Evolutionary conservation across 35 echinoderm and acorn worm genomes (phyloP).

Genomic region (Stichopus chloronotus): DNA sequence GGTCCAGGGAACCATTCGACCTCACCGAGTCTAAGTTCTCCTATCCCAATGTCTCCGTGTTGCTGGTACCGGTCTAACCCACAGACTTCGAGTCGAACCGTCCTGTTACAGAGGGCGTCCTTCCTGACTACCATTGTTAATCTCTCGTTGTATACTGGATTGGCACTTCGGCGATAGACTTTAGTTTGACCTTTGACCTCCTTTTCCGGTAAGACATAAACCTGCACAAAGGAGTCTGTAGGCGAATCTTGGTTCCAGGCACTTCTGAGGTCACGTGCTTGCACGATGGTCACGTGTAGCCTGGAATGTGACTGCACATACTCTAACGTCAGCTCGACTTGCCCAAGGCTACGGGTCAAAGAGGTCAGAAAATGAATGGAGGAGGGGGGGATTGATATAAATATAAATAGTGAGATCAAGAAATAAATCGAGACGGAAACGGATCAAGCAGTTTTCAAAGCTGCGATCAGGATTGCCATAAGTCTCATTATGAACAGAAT

Average conservation of each 20-base stretch:
- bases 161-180: constrained; percentile 79
- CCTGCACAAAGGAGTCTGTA: constrained; percentile 75
- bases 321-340: constrained; percentile 80
- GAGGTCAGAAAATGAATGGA: background rate
- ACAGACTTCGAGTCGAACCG: constrained; percentile 67
- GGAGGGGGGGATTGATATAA: background rate
- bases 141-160: constrained; percentile 88
- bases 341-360: constrained; percentile 60
- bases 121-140: constrained; percentile 64
- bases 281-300: constrained; percentile 73
- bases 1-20: constrained; percentile 76
- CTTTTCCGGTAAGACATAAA: constrained; percentile 74
- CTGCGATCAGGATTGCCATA: too few species aligned
- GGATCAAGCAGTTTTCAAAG: too few species aligned
- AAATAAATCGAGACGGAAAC: too few species aligned
- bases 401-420: background rate
- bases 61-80: constrained; percentile 73
- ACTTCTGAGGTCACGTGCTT: constrained; percentile 77
- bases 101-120: constrained; percentile 62
- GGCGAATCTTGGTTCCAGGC: constrained; percentile 59
- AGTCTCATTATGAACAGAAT: too few species aligned
- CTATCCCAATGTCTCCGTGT: constrained; percentile 76
- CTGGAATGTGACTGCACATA: constrained; percentile 61
- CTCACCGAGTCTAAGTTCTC: constrained; percentile 66
- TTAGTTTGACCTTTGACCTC: constrained; percentile 85